Evolutionary conservation across 1,140 invertebrate species (phyloP).

Genomic region (Meloidogyne exigua): DNA sequence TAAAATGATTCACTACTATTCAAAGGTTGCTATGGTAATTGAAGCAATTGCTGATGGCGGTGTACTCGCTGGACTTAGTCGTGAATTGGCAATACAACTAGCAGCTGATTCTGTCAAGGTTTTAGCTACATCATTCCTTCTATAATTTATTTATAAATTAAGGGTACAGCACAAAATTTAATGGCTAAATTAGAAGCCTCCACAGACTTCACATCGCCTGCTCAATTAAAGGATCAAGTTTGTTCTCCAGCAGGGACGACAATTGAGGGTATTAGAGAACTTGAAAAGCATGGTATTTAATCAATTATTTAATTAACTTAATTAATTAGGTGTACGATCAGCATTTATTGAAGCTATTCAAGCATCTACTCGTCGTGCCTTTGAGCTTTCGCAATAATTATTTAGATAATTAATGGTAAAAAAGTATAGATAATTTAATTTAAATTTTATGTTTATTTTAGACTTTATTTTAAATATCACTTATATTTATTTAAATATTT

Average conservation of each 20-base stretch:
- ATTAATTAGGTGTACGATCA: slow-evolving; percentile 24
- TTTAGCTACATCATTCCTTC: not conserved
- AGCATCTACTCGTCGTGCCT: slow-evolving; percentile 36
- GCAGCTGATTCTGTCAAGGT: slow-evolving; percentile 38
- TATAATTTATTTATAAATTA: slow-evolving; percentile 5
- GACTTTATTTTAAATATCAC: not conserved
- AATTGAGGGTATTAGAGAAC: slow-evolving; percentile 40
- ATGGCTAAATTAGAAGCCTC: slow-evolving; percentile 1
- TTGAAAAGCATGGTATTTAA: slow-evolving; percentile 33
- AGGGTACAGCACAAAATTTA: slow-evolving; percentile 29
- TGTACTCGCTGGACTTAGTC: slow-evolving; percentile 35
- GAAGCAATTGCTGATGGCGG: slow-evolving; percentile 48
- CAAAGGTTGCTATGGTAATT: slow-evolving; percentile 37
- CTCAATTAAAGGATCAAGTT: slow-evolving; percentile 39
- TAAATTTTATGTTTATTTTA: not conserved
- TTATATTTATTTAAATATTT: no score
- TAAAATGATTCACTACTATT: not conserved
- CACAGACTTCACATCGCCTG: slow-evolving; percentile 13
- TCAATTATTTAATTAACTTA: not conserved
- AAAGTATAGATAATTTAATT: slow-evolving; percentile 6
- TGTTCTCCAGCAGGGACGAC: slow-evolving; percentile 49
- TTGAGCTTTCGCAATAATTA: slow-evolving; percentile 28
- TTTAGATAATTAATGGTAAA: not conserved
- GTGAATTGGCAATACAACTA: slow-evolving; percentile 34
- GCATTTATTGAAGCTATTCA: slow-evolving; percentile 42